These are phyloP conservation scores for Campopleginae sp. DNA, from an alignment of 2,888 invertebrate genomes.

Conservation along the genomic window DNA sequence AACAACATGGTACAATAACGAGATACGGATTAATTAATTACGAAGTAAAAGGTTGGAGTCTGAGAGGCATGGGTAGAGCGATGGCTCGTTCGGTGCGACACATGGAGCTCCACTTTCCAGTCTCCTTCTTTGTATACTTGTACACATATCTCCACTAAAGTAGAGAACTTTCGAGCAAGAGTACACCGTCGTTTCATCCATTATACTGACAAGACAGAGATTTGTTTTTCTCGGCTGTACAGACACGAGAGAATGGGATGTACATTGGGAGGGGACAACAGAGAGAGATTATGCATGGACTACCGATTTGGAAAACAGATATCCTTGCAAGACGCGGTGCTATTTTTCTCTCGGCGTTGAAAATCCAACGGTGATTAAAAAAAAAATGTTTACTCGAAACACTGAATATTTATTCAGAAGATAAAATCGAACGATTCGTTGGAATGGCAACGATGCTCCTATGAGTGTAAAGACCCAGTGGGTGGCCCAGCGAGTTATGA, in stretches of 20 bases:
- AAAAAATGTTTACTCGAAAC: background rate
- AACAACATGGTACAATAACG: slow-evolving; percentile 65
- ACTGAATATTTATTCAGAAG: background rate
- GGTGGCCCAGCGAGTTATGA: background rate
- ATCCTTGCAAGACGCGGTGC: slow-evolving; percentile 66
- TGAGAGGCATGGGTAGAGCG: slow-evolving; percentile 48
- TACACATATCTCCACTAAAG: slow-evolving; percentile 21
- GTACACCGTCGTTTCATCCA: slow-evolving; percentile 79
- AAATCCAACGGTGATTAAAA: background rate
- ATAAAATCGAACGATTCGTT: background rate
- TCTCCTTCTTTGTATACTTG: slow-evolving; percentile 9
- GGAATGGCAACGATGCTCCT: background rate
- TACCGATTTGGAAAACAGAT: slow-evolving; percentile 59
- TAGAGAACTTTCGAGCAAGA: slow-evolving; percentile 52
- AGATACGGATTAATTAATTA: slow-evolving; percentile 77
- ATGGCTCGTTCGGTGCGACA: slow-evolving; percentile 57
- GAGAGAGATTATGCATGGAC: slow-evolving; percentile 45
- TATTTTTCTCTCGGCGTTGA: slow-evolving; percentile 72
- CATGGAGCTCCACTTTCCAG: slow-evolving; percentile 46
- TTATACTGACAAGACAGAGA: slow-evolving; percentile 80
- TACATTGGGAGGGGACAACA: slow-evolving; percentile 66
- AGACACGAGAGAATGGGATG: slow-evolving; percentile 73
- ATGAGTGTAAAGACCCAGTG: background rate
- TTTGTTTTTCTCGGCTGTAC: slow-evolving; percentile 77
- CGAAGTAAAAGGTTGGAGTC: slow-evolving; percentile 66